A percentile compares a stretch with the other conserved stretches of the same genome.
Evolutionary conservation across 23 tunicate genomes (phyloP).

Genomic region (Phallusia fumigata): DNA sequence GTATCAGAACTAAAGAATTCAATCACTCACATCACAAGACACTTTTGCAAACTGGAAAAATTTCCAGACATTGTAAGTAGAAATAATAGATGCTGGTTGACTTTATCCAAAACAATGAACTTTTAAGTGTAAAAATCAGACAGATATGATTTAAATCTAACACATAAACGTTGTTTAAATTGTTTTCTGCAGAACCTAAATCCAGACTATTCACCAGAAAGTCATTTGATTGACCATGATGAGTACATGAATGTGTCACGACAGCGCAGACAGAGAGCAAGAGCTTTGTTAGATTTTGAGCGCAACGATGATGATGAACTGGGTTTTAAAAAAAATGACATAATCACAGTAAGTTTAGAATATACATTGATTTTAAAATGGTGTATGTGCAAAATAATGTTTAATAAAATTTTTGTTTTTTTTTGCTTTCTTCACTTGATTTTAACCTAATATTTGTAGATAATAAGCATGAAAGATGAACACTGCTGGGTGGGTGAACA

Average conservation of each 20-base stretch:
- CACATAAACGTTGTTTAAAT: no score
- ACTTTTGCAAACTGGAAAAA: slow-evolving; percentile 48
- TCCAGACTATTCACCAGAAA: slow-evolving; percentile 77
- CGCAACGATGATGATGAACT: slow-evolving; percentile 83
- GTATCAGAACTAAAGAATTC: slow-evolving; percentile 68
- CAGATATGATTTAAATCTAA: no score
- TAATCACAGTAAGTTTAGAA: slow-evolving; percentile 40
- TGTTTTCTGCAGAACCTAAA: not conserved
- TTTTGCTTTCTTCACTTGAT: no score
- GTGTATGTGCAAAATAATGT: not conserved
- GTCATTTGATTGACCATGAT: slow-evolving; percentile 78
- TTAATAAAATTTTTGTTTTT: no score
- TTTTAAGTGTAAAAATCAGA: no score
- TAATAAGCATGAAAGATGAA: slow-evolving; percentile 86
- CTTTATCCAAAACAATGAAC: no score
- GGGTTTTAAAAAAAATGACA: slow-evolving; percentile 82
- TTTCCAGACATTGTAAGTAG: slow-evolving; percentile 21
- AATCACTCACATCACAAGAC: slow-evolving; percentile 50
- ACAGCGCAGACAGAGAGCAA: slow-evolving; percentile 64
- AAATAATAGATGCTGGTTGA: no score
- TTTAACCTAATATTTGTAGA: slow-evolving; percentile 12
- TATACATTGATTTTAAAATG: not conserved
- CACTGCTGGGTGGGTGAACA: slow-evolving; percentile 93
- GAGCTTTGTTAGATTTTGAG: slow-evolving; percentile 75
- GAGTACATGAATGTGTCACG: slow-evolving; percentile 65